Conservation (phyloP, 2,888 invertebrate species). For the Latheticus oryzae region DNA sequence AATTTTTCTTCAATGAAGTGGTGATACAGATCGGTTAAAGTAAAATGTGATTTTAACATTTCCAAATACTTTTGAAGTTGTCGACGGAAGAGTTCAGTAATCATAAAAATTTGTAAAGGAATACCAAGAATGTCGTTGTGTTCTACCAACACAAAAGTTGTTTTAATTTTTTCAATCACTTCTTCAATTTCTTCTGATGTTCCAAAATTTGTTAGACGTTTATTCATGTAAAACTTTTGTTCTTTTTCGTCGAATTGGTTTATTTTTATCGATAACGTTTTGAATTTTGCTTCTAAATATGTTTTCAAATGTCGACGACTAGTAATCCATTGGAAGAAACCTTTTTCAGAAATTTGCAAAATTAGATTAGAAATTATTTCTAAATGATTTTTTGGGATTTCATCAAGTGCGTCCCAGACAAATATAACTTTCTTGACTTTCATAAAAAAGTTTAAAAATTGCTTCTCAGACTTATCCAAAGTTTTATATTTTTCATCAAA, state of each 20-base stretch:
- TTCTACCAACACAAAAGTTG: neutral
- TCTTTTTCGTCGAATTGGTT: too few species aligned
- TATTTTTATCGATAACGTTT: neutral
- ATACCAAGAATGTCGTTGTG: neutral
- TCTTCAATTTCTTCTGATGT: neutral
- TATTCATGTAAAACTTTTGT: slow-evolving; percentile 1
- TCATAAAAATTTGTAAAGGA: slow-evolving; percentile 8
- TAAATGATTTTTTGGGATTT: neutral
- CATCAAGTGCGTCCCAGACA: neutral
- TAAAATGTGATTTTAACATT: neutral
- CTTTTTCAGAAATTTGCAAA: neutral
- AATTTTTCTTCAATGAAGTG: slow-evolving; percentile 9
- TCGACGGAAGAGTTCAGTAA: slow-evolving; percentile 1
- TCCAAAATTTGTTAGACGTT: neutral
- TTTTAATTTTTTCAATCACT: neutral
- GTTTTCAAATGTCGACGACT: neutral
- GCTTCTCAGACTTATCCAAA: neutral
- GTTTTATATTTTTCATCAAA: neutral
- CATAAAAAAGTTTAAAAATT: neutral
- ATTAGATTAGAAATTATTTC: neutral
- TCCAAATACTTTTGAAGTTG: neutral
- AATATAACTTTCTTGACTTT: too few species aligned
- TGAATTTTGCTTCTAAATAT: neutral
- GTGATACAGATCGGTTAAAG: slow-evolving; percentile 2
- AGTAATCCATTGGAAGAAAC: neutral